phyloP scores from a whole-genome alignment of 2,113 vertebrate species.

The Columba janthina region DNA sequence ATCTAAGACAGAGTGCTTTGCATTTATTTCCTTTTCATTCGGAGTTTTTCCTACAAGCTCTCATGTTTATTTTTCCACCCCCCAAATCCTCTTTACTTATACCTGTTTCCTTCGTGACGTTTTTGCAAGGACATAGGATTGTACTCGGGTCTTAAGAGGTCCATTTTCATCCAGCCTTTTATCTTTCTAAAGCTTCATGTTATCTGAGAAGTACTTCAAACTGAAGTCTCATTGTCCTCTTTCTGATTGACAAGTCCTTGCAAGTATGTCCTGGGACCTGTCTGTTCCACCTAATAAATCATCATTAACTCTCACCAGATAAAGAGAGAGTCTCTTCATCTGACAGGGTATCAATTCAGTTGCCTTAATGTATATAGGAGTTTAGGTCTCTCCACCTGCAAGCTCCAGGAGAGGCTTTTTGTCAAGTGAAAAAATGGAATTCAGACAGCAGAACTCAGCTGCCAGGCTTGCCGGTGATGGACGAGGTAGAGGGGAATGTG shows the following conservation, averaged over 20 bases:
- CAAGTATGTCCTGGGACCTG: constrained; percentile 28
- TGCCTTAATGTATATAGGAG: constrained; percentile 38
- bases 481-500: background rate
- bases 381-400: constrained; percentile 10
- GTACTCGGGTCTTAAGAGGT: background rate
- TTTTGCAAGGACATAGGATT: constrained; percentile 35
- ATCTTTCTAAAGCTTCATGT: constrained; percentile 15
- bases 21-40: background rate
- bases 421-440: constrained; percentile 56
- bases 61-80: background rate
- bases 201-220: constrained; percentile 20
- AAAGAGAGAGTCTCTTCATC: constrained; percentile 30
- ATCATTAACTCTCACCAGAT: constrained; percentile 54
- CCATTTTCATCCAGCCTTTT: constrained; percentile 20
- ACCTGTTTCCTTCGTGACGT: background rate
- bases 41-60: background rate
- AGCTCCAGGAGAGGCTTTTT: constrained; percentile 30
- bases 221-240: constrained; percentile 5
- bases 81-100: background rate
- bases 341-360: constrained; percentile 56
- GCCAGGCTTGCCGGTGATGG: constrained; percentile 49
- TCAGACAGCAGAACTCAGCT: background rate
- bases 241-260: constrained; percentile 46
- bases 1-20: background rate
- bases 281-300: constrained; percentile 54